Percentiles rank a stretch among this genome's conserved stretches.
phyloP scores from a whole-genome alignment of 2,888 invertebrate genomes.

The Rhagophthalmus giganteus region DNA sequence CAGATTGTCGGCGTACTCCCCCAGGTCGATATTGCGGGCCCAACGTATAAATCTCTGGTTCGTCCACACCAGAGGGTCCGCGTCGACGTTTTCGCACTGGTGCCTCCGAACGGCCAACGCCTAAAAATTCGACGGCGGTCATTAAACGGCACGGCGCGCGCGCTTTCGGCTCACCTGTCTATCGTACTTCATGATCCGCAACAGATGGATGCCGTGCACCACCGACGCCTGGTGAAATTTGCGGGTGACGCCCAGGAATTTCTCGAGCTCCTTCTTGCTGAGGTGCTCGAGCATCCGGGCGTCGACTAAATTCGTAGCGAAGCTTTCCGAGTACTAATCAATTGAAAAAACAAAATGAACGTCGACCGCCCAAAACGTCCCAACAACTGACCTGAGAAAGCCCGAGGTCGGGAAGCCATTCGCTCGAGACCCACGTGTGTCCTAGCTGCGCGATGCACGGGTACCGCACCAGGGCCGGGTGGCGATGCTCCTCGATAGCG shows the following conservation, averaged over 20 bases:
- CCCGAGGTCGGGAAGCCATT: constrained; percentile 91
- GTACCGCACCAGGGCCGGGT: constrained; percentile 84
- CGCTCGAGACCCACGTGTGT: constrained; percentile 92
- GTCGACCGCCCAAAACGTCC: no score
- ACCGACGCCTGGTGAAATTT: constrained; percentile 95
- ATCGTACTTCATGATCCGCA: constrained; percentile 91
- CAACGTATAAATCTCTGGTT: constrained; percentile 92
- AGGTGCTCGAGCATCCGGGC: constrained; percentile 91
- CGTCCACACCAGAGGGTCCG: constrained; percentile 94
- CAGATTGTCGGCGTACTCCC: constrained; percentile 90
- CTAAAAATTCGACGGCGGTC: no score
- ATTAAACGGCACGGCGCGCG: no score
- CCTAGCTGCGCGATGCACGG: constrained; percentile 84
- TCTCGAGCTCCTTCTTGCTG: constrained; percentile 92
- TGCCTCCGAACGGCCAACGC: constrained; percentile 83
- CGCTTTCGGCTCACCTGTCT: no score
- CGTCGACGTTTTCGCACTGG: constrained; percentile 85
- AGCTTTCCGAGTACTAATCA: constrained; percentile 88
- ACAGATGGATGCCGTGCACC: constrained; percentile 89
- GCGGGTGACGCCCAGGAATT: constrained; percentile 86
- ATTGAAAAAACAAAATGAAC: no score
- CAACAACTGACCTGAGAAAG: constrained; percentile 66
- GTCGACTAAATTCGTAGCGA: constrained; percentile 87
- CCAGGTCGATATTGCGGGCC: constrained; percentile 91
- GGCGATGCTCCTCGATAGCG: constrained; percentile 90